These are phyloP conservation scores for Oasisia sp. DNA, from an alignment of 2,888 invertebrate species.

Conservation along the genomic window DNA sequence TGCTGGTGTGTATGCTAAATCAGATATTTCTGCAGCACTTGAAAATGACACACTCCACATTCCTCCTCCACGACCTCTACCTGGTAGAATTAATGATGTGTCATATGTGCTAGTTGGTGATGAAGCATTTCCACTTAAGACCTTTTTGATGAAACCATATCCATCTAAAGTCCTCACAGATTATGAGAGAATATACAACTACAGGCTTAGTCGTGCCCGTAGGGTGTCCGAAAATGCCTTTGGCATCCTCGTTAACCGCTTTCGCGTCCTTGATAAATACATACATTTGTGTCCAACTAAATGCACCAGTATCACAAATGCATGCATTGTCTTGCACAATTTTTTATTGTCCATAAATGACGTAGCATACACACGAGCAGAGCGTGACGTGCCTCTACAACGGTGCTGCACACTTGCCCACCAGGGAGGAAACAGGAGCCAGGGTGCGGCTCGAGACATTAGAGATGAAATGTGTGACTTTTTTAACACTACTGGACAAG, in stretches of 20 bases:
- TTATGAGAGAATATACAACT: conserved; percentile 29
- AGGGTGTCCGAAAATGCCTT: not conserved
- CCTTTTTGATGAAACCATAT: conserved; percentile 41
- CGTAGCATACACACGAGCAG: not conserved
- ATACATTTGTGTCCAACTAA: conserved; percentile 14
- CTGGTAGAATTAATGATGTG: not conserved
- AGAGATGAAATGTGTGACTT: not conserved
- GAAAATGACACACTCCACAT: conserved; percentile 8
- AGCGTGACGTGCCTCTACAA: no score
- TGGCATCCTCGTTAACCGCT: conserved; percentile 26
- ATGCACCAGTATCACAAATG: not conserved
- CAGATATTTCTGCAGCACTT: not conserved
- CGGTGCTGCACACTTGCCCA: not conserved
- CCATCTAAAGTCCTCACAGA: conserved; percentile 25
- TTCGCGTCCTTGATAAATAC: conserved; percentile 7
- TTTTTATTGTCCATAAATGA: not conserved
- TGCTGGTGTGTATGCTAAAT: conserved; percentile 37
- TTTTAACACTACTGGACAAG: not conserved
- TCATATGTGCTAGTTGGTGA: conserved; percentile 34
- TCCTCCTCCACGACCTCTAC: conserved; percentile 26
- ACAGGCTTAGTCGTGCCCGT: conserved; percentile 30
- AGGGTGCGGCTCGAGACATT: not conserved
- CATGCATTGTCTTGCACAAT: conserved; percentile 24
- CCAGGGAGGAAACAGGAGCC: not conserved
- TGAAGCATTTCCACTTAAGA: conserved; percentile 42